Conservation (phyloP, 2,888 invertebrate species). For the Chymomyza amoena region DNA sequence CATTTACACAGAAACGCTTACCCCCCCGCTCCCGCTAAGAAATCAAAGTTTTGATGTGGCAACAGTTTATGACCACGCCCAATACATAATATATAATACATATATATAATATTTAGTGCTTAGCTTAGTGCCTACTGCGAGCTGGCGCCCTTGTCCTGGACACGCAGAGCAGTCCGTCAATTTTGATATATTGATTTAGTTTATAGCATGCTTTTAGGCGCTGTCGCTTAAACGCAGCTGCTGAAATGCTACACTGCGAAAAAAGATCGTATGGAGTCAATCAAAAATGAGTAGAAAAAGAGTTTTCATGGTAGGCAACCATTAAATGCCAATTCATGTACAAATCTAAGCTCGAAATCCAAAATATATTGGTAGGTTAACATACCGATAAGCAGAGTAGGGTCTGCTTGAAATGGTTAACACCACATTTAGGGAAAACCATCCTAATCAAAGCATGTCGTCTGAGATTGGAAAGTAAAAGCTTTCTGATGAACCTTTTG, state of each 20-base stretch:
- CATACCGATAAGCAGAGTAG: too few species aligned
- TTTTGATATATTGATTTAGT: conserved; percentile 18
- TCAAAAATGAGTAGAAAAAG: too few species aligned
- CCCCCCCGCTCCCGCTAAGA: background rate
- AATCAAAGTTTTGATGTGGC: background rate
- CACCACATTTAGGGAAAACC: too few species aligned
- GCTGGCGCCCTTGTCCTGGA: background rate
- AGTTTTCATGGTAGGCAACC: too few species aligned
- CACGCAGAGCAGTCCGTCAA: background rate
- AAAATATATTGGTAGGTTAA: too few species aligned
- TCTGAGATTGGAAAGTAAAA: too few species aligned
- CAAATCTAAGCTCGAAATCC: too few species aligned
- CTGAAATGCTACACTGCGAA: background rate
- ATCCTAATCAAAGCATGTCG: too few species aligned
- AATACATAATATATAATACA: background rate
- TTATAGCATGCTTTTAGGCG: conserved; percentile 1
- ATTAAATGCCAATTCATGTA: too few species aligned
- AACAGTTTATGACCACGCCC: background rate
- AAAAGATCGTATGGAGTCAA: background rate
- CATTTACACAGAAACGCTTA: background rate
- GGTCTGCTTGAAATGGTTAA: too few species aligned
- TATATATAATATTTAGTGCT: background rate
- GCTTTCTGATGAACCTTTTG: too few species aligned
- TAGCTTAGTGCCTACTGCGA: background rate
- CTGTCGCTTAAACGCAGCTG: background rate